Conservation (phyloP, 2,888 invertebrate genomes). For the Eupithecia pulchellata region DNA sequence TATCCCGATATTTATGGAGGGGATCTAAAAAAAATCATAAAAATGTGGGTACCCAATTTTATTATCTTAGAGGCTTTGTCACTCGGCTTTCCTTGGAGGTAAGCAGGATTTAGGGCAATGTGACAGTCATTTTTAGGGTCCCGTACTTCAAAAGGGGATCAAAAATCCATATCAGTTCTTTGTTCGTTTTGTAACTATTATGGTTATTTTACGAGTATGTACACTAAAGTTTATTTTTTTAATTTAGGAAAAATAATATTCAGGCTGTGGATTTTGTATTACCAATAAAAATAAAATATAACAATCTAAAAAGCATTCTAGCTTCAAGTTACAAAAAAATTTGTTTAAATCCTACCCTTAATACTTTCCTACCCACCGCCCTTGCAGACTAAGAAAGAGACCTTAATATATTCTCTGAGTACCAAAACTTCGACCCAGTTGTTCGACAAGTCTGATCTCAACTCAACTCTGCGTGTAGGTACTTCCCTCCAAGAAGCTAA, state of each 20-base stretch:
- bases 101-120: neutral
- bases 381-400: neutral
- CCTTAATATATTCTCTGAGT: neutral
- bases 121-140: neutral
- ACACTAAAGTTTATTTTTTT: no score
- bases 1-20: constrained; percentile 15
- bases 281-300: no score
- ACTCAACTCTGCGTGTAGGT: no score
- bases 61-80: constrained; percentile 38
- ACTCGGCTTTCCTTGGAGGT: constrained; percentile 31
- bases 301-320: no score
- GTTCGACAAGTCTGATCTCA: neutral
- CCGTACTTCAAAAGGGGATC: neutral
- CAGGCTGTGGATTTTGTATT: no score
- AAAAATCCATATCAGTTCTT: neutral
- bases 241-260: no score
- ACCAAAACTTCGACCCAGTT: neutral
- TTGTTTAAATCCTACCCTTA: no score
- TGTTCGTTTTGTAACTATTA: no score
- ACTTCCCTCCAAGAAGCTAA: neutral
- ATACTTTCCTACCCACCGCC: no score
- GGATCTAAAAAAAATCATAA: constrained; percentile 37
- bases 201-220: no score
- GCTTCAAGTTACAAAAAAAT: no score
- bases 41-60: constrained; percentile 35